Conservation (phyloP, 2,888 invertebrate genomes). For the Nomada flava region DNA sequence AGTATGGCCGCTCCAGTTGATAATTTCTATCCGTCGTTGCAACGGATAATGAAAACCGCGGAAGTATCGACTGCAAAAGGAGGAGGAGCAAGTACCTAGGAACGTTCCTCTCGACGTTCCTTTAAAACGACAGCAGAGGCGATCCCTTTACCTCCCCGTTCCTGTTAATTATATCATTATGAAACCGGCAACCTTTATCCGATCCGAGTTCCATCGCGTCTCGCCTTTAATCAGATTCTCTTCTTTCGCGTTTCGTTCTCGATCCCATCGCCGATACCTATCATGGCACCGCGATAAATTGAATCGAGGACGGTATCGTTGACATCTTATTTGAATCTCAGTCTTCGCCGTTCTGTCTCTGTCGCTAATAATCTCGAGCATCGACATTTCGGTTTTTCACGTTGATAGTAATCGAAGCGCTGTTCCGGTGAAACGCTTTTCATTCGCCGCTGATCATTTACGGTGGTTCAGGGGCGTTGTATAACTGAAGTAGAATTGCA, state of each 20-base stretch:
- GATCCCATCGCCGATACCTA: conserved; percentile 17
- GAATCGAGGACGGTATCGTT: conserved; percentile 45
- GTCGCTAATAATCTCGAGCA: conserved; percentile 1
- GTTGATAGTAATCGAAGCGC: not conserved
- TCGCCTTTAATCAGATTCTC: conserved; percentile 29
- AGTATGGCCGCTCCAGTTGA: conserved; percentile 7
- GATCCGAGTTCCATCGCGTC: conserved; percentile 23
- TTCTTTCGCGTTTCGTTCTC: conserved; percentile 16
- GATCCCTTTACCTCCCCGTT: not conserved
- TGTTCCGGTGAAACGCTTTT: not conserved
- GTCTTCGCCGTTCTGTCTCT: conserved; percentile 15
- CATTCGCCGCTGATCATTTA: conserved; percentile 3
- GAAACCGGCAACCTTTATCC: conserved; percentile 47
- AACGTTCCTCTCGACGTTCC: not conserved
- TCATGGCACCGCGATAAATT: conserved; percentile 23
- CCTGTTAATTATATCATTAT: conserved; percentile 67
- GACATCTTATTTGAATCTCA: conserved; percentile 56
- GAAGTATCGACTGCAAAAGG: conserved; percentile 30
- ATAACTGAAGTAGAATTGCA: not conserved
- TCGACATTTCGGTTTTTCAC: conserved; percentile 16
- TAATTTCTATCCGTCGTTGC: conserved; percentile 5
- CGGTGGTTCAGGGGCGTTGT: too few species aligned
- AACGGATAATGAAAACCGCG: conserved; percentile 33
- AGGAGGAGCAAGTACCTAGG: not conserved
- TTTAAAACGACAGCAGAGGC: not conserved